Conservation (phyloP, 2,888 invertebrate species). For the Ariolimax columbianus region DNA sequence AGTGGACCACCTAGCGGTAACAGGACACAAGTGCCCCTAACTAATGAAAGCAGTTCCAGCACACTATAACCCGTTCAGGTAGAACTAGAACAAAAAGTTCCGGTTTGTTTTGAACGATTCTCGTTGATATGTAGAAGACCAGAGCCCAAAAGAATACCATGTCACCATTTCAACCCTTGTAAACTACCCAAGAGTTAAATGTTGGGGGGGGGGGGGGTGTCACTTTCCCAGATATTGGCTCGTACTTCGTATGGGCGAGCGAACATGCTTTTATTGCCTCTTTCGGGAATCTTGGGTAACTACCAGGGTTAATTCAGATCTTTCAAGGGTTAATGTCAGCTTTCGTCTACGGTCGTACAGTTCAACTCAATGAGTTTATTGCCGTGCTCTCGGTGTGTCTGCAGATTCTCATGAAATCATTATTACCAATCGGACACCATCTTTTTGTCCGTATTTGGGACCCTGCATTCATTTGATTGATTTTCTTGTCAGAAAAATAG, state of each 20-base stretch:
- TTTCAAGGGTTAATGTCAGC: neutral
- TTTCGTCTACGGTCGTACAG: slow-evolving; percentile 6
- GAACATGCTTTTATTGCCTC: slow-evolving; percentile 35
- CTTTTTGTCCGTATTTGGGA: neutral
- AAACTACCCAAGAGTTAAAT: slow-evolving; percentile 13
- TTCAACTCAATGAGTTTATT: slow-evolving; percentile 9
- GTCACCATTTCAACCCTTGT: slow-evolving; percentile 14
- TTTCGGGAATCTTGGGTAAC: slow-evolving; percentile 1
- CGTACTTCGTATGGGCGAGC: neutral
- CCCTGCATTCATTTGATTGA: neutral
- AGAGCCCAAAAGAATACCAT: neutral
- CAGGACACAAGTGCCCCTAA: too few species aligned
- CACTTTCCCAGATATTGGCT: neutral
- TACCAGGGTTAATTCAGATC: slow-evolving; percentile 23
- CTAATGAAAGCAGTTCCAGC: too few species aligned
- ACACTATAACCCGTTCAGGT: too few species aligned
- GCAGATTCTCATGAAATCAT: neutral
- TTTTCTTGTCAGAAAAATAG: neutral
- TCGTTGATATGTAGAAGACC: too few species aligned
- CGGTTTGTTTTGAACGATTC: too few species aligned
- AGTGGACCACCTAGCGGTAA: too few species aligned
- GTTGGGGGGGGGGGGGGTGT: neutral
- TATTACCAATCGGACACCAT: neutral
- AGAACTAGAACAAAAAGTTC: too few species aligned
- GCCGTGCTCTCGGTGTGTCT: slow-evolving; percentile 9